Evolutionary conservation across 2,113 vertebrate genomes (phyloP).

Genomic region (Dendrocopos noguchii): DNA sequence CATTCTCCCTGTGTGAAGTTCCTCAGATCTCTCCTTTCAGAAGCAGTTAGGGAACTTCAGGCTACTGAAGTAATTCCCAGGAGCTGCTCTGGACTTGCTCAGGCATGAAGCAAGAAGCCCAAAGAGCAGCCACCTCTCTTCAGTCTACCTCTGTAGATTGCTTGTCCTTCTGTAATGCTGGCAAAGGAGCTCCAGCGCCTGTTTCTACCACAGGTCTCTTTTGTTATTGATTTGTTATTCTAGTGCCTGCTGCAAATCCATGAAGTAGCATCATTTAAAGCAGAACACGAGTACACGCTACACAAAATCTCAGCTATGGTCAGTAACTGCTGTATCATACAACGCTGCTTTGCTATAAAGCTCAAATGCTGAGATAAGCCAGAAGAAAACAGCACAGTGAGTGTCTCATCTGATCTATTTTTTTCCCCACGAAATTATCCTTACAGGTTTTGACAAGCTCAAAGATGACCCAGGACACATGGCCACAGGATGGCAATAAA

Average conservation of each 20-base stretch:
- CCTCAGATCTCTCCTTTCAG: background rate
- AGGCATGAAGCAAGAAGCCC: background rate
- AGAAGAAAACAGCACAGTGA: background rate
- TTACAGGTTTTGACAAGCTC: conserved; percentile 57
- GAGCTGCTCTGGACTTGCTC: background rate
- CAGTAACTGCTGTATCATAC: background rate
- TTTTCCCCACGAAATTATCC: conserved; percentile 15
- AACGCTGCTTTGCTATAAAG: background rate
- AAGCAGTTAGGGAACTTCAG: background rate
- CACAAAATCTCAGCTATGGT: background rate
- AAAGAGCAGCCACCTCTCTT: background rate
- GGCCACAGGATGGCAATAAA: background rate
- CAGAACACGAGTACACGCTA: rapidly evolving
- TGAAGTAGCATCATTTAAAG: background rate
- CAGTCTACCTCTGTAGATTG: background rate
- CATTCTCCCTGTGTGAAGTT: background rate
- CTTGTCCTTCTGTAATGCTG: background rate
- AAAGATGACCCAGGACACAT: conserved; percentile 29
- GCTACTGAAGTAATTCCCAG: background rate
- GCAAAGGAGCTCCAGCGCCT: background rate
- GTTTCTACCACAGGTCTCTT: background rate
- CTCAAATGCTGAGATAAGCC: background rate
- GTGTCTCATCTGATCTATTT: background rate
- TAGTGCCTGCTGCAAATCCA: background rate
- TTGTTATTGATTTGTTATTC: background rate